Evolutionary conservation across 53 echinoderm and acorn worm species (phyloP), one percentile per base, ranked within the genome.

Genomic region (Holothuria leucospilota): DNA sequence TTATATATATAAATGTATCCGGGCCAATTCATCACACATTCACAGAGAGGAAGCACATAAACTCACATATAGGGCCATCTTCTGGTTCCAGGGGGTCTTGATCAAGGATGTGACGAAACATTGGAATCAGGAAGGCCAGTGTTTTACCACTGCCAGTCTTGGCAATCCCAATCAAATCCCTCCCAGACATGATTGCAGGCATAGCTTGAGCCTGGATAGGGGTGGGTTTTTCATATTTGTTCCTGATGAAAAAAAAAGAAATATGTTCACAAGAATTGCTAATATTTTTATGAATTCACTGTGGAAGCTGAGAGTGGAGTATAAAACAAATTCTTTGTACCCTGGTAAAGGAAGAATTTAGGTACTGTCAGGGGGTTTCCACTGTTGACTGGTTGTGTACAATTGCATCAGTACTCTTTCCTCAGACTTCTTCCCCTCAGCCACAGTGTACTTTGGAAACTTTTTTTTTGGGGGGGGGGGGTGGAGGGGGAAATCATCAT

Each of bases 131-230:
- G 69, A 95, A 99, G 1, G 99, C 99, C 69, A 99, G 86, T 15
- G 99, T 99, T 69, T 94, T 93, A 26, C 98, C 98, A 26, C 95
- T 95, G 23, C 98, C 98, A 0, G 98, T 98, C 89, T 93, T 92
- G 30, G 98, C 98, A 49, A 98, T 95, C 5, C 99, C 99, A 13
- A 99, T 99, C 25, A 99, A 78, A 62, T 99, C 99, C 18, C 99
- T 85, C 13, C 99, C 99, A 1, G 99, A 93, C 99, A 99, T 99
- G 86, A 99, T 81, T 23, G 94, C 90, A 13, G 99, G 99, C 51
- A 99, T 95, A 13, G 99, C 95, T 80, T 99, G 99, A 13, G 95
- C 87, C 69, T 95, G 99, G 87, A 99, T 99, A 2, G 99, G 99
- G 6, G 99, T 99, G 0, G 99, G 99, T 82, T 99, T 99, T 91